Evolutionary conservation across 1,140 invertebrate genomes (phyloP), one percentile per base, ranked within the genome.

Genomic region (Ptiloglossa arizonensis): DNA sequence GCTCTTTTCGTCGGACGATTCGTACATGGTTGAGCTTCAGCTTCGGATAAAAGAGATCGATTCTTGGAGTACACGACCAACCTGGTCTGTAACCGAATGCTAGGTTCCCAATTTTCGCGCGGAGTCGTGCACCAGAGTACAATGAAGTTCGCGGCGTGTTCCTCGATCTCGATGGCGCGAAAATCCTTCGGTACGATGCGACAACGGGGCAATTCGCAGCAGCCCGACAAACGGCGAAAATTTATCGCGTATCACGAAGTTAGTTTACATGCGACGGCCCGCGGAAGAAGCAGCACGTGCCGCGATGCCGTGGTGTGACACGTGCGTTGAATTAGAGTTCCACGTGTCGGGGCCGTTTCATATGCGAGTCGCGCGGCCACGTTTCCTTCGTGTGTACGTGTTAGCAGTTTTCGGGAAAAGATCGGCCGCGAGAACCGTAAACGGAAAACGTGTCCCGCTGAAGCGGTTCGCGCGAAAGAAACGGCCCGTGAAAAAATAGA

Each of bases 211-310:
- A n/a, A 17, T 24, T 24, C 27, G 22, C 22, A 32, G 27, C 32
- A 3, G 24, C 5, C 46, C 22, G 32, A 52, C 52, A 62, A 64
- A 29, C 64, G 32, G 50, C 41, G 22, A 64, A n/a, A 68, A 83
- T 83, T 83, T 83, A 82, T 84, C 41, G 56, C 41, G 41, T 62
- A 64, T 63, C 77, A 27, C 63, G 60, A 76, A 75, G 66, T 69
- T 83, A 48, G 59, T 83, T 80, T 74, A 79, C 68, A 74, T 74
- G 64, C 76, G 44, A 27, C 64, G 72, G 54, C 50, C n/a, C 52
- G 32, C 46, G 56, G 66, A 70, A 83, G 70, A 80, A 80, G n/a
- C 83, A 57, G 59, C 81, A 74, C 82, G 82, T 75, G 82, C 59
- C 50, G 48, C 69, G 50, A 48, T 59, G 59, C 13, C 17, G 8